phyloP scores from a whole-genome alignment of 2,113 vertebrate genomes.

The Oncorhynchus mykiss region DNA sequence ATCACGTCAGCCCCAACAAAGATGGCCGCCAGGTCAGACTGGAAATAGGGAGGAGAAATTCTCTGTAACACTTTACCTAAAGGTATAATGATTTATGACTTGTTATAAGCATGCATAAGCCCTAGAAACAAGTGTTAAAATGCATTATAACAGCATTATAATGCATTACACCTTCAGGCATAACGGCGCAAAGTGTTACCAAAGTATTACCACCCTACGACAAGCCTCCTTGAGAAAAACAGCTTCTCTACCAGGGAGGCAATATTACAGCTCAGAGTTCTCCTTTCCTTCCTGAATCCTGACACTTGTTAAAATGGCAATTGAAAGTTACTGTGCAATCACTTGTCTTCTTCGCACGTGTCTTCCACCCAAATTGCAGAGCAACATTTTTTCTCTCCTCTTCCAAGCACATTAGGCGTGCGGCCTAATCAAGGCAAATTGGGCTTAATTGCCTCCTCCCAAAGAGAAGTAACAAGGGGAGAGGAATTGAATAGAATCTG shows the following conservation, averaged over 20 bases:
- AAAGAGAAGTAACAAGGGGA: background rate
- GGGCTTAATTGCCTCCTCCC: background rate
- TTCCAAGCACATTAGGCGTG: background rate
- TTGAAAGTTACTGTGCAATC: constrained; percentile 1
- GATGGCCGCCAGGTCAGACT: no score
- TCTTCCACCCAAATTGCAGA: background rate
- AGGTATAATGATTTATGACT: no score
- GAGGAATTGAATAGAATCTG: background rate
- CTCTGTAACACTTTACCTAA: no score
- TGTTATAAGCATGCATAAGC: no score
- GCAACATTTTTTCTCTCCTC: background rate
- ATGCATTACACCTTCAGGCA: no score
- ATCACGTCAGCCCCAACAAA: no score
- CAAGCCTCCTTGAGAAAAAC: no score
- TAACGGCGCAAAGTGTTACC: no score
- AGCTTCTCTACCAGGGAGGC: background rate
- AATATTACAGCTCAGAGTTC: background rate
- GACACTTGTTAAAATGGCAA: background rate
- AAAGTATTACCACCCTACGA: no score
- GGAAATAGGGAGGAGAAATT: no score
- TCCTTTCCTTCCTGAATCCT: background rate
- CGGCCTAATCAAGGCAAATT: background rate
- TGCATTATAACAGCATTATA: no score
- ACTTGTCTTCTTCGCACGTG: background rate
- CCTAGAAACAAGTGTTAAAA: no score